Evolutionary conservation across 2,888 invertebrate genomes (phyloP), one percentile per base, ranked within the genome.

Genomic region (Hoplodrina blanda): DNA sequence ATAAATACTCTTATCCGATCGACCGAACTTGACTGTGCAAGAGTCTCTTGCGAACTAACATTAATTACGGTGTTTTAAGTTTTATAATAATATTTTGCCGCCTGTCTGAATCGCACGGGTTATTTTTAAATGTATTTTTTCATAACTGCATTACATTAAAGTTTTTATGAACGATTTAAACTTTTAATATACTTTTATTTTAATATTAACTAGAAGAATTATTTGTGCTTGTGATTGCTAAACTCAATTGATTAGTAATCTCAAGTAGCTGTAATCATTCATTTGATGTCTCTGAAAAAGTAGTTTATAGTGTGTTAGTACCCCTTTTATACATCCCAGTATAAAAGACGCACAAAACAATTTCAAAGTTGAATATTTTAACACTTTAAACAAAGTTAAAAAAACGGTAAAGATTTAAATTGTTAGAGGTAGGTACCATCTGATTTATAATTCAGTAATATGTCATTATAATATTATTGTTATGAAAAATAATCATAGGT

Each of bases 61-160:
- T 0, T 5, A 20, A 59, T 61, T 33, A 44, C 59, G 41, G 44
- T n/a, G 33, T 52, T 70, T 33, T 33, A 61, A 61, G 54, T 64
- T 76, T 71, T 78, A 76, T 78, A 70, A 53, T 19, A 50, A n/a
- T 46, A 71, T 64, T 80, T 67, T 62, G 6, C 33, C 25, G 41
- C 6, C 15, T 1, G 19, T 15, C 54, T 15, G 5, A 25, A 68
- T 49, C n/a, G 59, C 25, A 11, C 20, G 25, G 11, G 10, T 46
- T 11, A 0, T 19, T 25, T 56, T 30, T 8, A 53, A 20, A 53
- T 20, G 13, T 53, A 20, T 13, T 20, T 50, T 19, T 19, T 11
- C 11, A 5, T 13, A 20, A 13, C 19, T 13, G 5, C 25, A 50
- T 37, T 4, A 25, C 13, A 60, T 7, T 30, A 30, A 49, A 30